Conservation (phyloP, 2,113 vertebrate genomes). For the Manacus vitellinus region DNA sequence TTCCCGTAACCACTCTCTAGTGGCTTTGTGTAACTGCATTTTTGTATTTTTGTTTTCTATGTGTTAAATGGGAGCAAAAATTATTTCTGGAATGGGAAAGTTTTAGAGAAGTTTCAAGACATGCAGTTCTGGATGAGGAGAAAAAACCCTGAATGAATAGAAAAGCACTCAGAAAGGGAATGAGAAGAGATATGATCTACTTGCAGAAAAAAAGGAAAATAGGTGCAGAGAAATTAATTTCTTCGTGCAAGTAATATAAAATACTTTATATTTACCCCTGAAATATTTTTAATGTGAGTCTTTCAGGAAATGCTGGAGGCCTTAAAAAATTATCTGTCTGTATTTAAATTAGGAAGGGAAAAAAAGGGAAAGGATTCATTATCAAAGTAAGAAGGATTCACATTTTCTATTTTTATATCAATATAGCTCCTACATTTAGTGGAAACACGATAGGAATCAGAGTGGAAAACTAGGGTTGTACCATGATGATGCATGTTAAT, state of each 20-base stretch:
- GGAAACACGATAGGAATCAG: background rate
- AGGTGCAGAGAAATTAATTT: background rate
- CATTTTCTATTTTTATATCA: background rate
- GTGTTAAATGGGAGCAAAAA: background rate
- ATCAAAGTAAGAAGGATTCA: background rate
- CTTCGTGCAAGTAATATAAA: background rate
- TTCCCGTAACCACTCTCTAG: background rate
- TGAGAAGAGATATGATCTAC: background rate
- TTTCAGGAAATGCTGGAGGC: background rate
- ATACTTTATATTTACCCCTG: background rate
- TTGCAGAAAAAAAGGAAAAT: background rate
- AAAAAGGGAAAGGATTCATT: background rate
- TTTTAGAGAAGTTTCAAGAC: background rate
- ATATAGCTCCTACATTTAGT: background rate
- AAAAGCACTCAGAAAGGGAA: background rate
- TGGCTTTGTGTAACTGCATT: background rate
- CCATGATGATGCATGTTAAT: background rate
- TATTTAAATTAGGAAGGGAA: background rate
- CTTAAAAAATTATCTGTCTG: background rate
- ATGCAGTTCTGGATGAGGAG: rapidly evolving
- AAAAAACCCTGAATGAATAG: background rate
- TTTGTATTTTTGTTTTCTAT: background rate
- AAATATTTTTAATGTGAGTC: background rate
- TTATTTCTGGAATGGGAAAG: background rate
- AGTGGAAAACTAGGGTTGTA: background rate